A percentile compares a stretch with the other conserved stretches of the same genome.
phyloP scores from a whole-genome alignment of 2,113 vertebrate species.

The Hemicordylus capensis region DNA sequence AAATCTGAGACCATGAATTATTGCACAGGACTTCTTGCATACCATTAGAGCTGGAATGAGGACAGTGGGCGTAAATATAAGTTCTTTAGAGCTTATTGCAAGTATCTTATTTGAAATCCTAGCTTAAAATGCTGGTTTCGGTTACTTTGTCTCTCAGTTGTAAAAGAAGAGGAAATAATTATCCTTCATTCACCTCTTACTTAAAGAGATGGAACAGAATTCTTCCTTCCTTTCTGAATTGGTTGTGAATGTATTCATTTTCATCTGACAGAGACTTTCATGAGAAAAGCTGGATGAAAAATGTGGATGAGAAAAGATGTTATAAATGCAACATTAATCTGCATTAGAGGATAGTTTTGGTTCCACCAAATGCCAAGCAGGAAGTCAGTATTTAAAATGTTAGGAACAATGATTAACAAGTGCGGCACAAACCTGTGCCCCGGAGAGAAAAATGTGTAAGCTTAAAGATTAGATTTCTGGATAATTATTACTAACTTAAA shows the following conservation, averaged over 20 bases:
- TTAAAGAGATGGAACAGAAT: not conserved
- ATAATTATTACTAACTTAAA: conserved; percentile 18
- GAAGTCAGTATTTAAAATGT: not conserved
- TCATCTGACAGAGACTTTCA: not conserved
- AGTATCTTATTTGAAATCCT: not conserved
- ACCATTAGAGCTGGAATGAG: not conserved
- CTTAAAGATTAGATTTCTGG: not conserved
- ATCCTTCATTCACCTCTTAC: not conserved
- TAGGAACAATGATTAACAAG: conserved; percentile 4
- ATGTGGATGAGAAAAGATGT: not conserved
- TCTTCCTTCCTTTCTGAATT: not conserved
- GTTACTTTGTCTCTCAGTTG: not conserved
- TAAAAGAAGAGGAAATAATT: not conserved
- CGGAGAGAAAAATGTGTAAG: not conserved
- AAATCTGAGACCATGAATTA: not conserved
- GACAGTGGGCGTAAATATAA: not conserved
- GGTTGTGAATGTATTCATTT: not conserved
- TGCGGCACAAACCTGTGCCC: not conserved
- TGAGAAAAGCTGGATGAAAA: not conserved
- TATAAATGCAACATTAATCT: not conserved
- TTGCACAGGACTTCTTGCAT: not conserved
- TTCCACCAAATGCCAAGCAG: not conserved
- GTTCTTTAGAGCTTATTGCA: not conserved
- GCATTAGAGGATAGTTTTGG: not conserved
- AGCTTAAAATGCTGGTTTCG: not conserved